Evolutionary conservation across 2,113 vertebrate genomes (phyloP).

Genomic region (Nesoenas mayeri): DNA sequence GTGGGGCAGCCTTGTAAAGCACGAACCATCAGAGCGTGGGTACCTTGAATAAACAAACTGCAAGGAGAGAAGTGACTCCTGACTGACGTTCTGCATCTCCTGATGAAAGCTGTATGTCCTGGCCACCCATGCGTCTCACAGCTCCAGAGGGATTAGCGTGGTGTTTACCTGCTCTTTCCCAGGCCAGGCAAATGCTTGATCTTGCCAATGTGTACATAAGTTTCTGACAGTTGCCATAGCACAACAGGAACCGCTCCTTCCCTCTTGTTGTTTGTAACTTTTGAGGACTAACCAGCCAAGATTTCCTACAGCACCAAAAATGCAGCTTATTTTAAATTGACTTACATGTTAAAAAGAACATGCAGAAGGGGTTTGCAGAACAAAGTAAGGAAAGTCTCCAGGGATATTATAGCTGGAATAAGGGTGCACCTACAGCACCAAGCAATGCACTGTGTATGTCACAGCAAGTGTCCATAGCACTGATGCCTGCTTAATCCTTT

Average conservation of each 20-base stretch:
- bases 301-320: neutral
- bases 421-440: neutral
- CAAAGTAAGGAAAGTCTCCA: neutral
- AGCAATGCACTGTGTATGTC: neutral
- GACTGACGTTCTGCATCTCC: neutral
- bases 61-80: neutral
- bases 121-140: neutral
- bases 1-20: neutral
- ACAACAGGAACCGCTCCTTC: neutral
- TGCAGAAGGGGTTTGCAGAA: neutral
- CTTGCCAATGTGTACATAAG: neutral
- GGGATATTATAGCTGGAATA: rapidly evolving
- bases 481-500: neutral
- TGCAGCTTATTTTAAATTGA: neutral
- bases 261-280: neutral
- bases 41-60: constrained; percentile 30
- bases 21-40: neutral
- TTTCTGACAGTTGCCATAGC: constrained; percentile 12
- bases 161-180: constrained; percentile 46
- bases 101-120: neutral
- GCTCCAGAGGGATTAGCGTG: neutral
- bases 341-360: neutral
- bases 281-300: neutral
- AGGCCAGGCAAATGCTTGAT: constrained; percentile 20
- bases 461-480: neutral